Percentiles rank a stretch among this genome's conserved stretches.
These are phyloP conservation scores for Glossophaga mutica DNA, from an alignment of 2,797 vertebrate species.

Conservation along the genomic window DNA sequence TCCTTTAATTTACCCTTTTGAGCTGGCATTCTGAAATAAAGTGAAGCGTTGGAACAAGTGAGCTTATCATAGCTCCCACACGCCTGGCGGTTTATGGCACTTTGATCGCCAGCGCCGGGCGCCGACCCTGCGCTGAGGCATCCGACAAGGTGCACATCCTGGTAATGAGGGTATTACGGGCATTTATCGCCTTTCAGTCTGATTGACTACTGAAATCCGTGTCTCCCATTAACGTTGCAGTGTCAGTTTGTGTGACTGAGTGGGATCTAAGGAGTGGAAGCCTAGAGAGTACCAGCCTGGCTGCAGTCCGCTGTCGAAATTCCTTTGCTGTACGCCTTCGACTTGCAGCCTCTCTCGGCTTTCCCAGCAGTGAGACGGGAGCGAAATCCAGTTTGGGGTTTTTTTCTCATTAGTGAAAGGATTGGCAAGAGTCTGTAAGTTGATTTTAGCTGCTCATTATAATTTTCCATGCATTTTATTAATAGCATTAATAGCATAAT, in stretches of 20 bases:
- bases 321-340: background rate
- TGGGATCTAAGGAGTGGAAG: background rate
- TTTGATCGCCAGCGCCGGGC: background rate
- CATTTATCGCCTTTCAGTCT: background rate
- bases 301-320: background rate
- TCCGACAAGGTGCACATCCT: background rate
- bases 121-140: background rate
- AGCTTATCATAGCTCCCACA: background rate
- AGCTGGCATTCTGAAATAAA: background rate
- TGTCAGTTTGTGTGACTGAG: background rate
- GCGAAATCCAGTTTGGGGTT: background rate
- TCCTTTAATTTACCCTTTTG: background rate
- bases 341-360: background rate
- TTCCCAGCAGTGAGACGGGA: background rate
- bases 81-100: background rate
- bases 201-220: background rate
- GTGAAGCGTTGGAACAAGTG: background rate
- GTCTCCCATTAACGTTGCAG: background rate
- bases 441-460: background rate
- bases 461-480: background rate
- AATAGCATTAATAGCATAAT: background rate
- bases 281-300: background rate
- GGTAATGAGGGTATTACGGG: background rate
- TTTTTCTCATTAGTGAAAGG: conserved; percentile 8
- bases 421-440: background rate